Conservation (phyloP, 2,888 invertebrate genomes). For the Idaea straminata region DNA sequence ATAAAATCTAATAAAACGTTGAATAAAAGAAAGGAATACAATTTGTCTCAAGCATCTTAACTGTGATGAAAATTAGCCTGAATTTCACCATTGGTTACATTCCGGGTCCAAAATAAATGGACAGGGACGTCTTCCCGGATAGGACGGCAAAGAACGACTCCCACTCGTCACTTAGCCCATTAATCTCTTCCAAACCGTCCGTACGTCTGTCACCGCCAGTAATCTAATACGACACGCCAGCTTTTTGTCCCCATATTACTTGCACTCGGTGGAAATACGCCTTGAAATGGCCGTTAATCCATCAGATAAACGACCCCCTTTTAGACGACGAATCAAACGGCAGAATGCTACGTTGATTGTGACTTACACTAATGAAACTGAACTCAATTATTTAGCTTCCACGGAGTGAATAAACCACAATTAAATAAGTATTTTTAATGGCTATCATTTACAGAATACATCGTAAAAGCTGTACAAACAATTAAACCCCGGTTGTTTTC, state of each 20-base stretch:
- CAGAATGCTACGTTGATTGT: conserved; percentile 38
- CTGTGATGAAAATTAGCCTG: conserved; percentile 51
- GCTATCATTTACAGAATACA: neutral
- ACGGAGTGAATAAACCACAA: conserved; percentile 18
- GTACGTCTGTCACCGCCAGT: conserved; percentile 75
- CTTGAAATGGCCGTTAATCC: conserved; percentile 66
- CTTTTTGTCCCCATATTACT: conserved; percentile 75
- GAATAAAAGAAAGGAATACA: neutral
- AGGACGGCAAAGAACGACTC: conserved; percentile 51
- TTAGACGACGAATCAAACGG: conserved; percentile 55
- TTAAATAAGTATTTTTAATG: conserved; percentile 1
- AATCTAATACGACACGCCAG: conserved; percentile 79
- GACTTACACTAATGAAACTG: conserved; percentile 6
- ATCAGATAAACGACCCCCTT: conserved; percentile 56
- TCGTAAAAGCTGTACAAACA: conserved; percentile 24
- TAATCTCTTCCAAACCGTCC: conserved; percentile 72
- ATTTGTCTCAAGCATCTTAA: conserved; percentile 3
- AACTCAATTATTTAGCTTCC: conserved; percentile 2
- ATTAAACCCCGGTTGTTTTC: conserved; percentile 34
- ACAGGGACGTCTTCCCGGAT: conserved; percentile 49
- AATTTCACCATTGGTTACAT: conserved; percentile 60
- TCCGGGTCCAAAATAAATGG: conserved; percentile 59
- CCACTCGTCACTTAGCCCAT: conserved; percentile 77
- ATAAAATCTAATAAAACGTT: neutral
- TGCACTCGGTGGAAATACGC: conserved; percentile 64